Conservation (phyloP, 2,113 vertebrate genomes). For the Tinamus guttatus region DNA sequence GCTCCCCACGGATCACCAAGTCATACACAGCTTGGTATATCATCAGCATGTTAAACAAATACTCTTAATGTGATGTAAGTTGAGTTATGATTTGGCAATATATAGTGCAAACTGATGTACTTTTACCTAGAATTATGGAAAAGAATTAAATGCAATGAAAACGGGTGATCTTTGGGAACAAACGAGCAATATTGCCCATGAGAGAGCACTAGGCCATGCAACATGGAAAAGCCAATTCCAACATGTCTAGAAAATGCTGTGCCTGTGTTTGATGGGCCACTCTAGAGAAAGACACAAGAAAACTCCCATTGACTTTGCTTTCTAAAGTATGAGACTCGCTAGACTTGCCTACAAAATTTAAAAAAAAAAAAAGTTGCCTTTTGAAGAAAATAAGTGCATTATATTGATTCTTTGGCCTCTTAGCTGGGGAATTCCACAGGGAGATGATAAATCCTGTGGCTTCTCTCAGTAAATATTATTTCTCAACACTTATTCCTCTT, state of each 20-base stretch:
- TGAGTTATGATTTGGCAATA: not conserved
- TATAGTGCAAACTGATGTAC: not conserved
- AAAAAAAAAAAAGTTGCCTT: not conserved
- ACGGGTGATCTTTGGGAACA: not conserved
- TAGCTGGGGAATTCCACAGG: fast-evolving
- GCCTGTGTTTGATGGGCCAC: not conserved
- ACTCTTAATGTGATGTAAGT: not conserved
- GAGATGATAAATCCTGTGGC: not conserved
- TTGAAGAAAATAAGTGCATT: not conserved
- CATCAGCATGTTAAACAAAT: slow-evolving; percentile 29
- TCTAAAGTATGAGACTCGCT: not conserved
- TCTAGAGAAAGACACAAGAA: not conserved
- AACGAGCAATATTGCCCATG: not conserved
- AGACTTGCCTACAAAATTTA: not conserved
- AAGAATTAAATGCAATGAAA: not conserved
- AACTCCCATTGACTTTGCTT: not conserved
- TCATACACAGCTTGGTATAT: slow-evolving; percentile 6
- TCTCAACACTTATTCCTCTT: not conserved
- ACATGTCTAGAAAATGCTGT: not conserved
- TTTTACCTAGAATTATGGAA: not conserved
- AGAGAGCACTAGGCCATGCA: not conserved
- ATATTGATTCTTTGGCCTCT: not conserved
- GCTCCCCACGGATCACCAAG: slow-evolving; percentile 37
- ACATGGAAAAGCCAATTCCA: fast-evolving
- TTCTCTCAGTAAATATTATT: not conserved